A percentile compares a stretch with the other conserved stretches of the same genome.
Evolutionary conservation across 2,888 invertebrate species (phyloP).

Genomic region (Corbicula japonica): DNA sequence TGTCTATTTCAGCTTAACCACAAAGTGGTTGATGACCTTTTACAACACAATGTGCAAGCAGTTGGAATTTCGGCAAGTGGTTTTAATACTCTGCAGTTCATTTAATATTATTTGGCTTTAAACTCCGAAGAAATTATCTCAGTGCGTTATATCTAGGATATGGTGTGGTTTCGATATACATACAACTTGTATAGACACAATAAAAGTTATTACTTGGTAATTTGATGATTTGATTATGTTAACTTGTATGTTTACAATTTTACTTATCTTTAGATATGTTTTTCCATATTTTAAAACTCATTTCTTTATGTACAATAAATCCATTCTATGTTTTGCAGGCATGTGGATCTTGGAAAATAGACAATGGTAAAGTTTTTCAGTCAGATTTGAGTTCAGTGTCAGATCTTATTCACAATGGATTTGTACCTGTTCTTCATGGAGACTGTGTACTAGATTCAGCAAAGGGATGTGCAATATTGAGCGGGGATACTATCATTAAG

Average conservation of each 20-base stretch:
- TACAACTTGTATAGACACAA: not conserved
- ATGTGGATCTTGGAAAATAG: slow-evolving; percentile 71
- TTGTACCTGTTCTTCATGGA: slow-evolving; percentile 80
- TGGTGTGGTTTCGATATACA: not conserved
- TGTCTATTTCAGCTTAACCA: slow-evolving; percentile 64
- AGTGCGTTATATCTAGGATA: not conserved
- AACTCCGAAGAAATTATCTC: not conserved
- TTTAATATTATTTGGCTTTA: not conserved
- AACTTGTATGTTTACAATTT: not conserved
- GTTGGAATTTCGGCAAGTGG: slow-evolving; percentile 54
- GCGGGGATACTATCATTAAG: slow-evolving; percentile 80
- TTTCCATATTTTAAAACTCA: too few species aligned
- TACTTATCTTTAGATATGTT: slow-evolving; percentile 2
- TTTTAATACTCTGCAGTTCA: not conserved
- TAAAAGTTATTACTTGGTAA: not conserved
- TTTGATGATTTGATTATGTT: not conserved
- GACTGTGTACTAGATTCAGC: slow-evolving; percentile 74
- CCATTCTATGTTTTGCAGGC: slow-evolving; percentile 70
- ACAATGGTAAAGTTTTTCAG: slow-evolving; percentile 51
- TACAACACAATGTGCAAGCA: slow-evolving; percentile 55
- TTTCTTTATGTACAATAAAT: too few species aligned
- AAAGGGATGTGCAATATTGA: slow-evolving; percentile 74
- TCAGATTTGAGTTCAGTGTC: slow-evolving; percentile 54
- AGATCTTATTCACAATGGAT: slow-evolving; percentile 61
- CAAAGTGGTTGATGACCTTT: slow-evolving; percentile 61